Evolutionary conservation across 2,113 vertebrate genomes (phyloP), one percentile per base, ranked within the genome.

Genomic region (Neodontobutis hainanensis): DNA sequence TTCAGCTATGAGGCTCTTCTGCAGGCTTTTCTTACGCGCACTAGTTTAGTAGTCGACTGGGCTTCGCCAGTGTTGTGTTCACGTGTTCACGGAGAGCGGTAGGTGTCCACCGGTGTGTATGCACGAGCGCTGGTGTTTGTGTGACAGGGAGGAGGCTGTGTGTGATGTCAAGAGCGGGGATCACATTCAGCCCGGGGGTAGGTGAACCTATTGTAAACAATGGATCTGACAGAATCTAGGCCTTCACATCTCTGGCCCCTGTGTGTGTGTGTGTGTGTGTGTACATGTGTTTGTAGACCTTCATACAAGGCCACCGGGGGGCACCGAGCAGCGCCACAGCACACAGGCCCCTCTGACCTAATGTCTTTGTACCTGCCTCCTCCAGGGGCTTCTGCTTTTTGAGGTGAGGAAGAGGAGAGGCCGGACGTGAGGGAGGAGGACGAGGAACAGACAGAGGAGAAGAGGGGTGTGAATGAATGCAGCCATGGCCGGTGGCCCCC

Each of bases 101-200:
- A 2, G 15, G 35, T 44, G 11, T 79, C 8, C 49, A 44, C 66
- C 11, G 27, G 49, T 58, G 56, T 80, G 48, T 61, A 7, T 59
- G 51, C 56, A 14, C 40, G 14, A 45, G 64, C 14, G 51, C 61
- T 44, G 46, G 47, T 71, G 59, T 42, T 44, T 43, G 44, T 68
- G 68, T 53, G 35, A 55, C 70, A 74, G 43, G 38, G 42, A 46
- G 55, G 53, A 3, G 65, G 65, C 43, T 45, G 45, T 61, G 61
- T 81, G 80, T 81, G 65, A 84, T 82, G 91, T 87, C 44, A 76
- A 72, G 81, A 77, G 86, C 88, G 87, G 87, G 92, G 88, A 87
- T 94, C 91, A 92, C 73, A 56, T 70, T 87, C 49, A 85, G 89
- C 93, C 90, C 68, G 82, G 83, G 92, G 93, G 92, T 90, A 91